Evolutionary conservation across 2,888 invertebrate species (phyloP).

Genomic region (Stenodera caucasica): DNA sequence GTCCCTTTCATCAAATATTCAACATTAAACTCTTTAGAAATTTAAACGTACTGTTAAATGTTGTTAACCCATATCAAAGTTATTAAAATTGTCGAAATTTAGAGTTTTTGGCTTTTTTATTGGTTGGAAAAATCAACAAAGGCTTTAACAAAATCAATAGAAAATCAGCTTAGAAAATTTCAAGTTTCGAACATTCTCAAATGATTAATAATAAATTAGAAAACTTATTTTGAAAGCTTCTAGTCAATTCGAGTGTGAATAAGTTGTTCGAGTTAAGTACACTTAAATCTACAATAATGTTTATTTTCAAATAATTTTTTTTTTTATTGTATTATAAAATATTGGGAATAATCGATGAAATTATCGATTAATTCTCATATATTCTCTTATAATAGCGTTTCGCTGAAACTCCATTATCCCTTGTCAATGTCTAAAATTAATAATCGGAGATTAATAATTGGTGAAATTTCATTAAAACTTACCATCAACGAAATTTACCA

Average conservation of each 20-base stretch:
- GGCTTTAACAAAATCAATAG: not conserved
- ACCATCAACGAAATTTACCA: not conserved
- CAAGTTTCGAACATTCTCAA: not conserved
- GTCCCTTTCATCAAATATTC: constrained; percentile 5
- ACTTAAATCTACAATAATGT: not conserved
- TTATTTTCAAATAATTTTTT: too few relatives aligned
- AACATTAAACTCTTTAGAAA: not conserved
- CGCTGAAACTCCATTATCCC: not conserved
- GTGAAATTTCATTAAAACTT: constrained; percentile 4
- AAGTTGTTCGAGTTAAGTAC: not conserved
- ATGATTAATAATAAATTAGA: not conserved
- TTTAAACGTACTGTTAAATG: not conserved
- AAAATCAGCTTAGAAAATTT: not conserved
- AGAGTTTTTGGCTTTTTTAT: too few relatives aligned
- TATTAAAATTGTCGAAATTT: not conserved
- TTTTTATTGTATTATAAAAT: too few relatives aligned
- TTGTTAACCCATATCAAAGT: not conserved
- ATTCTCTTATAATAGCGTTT: not conserved
- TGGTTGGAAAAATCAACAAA: not conserved
- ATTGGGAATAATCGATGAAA: too few relatives aligned
- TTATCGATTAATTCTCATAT: not conserved
- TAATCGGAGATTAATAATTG: not conserved
- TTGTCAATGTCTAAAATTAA: constrained; percentile 4
- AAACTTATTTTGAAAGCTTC: too few relatives aligned
- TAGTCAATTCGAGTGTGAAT: too few relatives aligned